Base-by-base conservation (phyloP, 1,140 invertebrate species). In the Cyclargus thomasi region DNA sequence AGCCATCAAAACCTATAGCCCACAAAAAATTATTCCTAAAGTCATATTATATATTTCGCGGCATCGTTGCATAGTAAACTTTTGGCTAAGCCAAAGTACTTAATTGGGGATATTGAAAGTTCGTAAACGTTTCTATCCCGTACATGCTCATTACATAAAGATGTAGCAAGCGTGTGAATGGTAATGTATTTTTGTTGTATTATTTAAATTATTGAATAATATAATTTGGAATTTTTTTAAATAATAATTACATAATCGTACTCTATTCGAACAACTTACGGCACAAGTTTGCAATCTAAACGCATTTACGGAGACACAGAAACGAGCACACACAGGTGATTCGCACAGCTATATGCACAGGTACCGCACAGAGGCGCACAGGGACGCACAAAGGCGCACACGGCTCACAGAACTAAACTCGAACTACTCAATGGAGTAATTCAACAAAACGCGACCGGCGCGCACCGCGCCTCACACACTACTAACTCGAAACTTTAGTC, bases 151-250 rank as follows among this genome's bases (percentile, higher is more conserved):
- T 47, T 47, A 47, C 39, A 47, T 47, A 47, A 47, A 47, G 14
- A 47, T 47, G 39, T 14, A 47, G 39, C 3, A 47, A 47, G 39
- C 39, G 39, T 47, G 39, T 47, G 8, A 47, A 47, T 47, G 39
- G 39, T 47, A 47, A 47, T 47, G 39, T 47, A 47, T 47, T 47
- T 47, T 47, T 47, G 39, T 47, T 47, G 39, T 47, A 47, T 47
- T 47, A 47, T 47, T 47, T 47, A 47, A 47, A 47, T 11, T 47
- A 47, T 47, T 47, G 1, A 8, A 47, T 47, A 47, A 14, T 47
- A 47, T 11, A 47, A 47, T 47, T 47, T 8, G 1, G 14, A 8
- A 14, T 47, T 29, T 29, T 29, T 29, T 35, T 35, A 35, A 47
- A 47, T 47, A 47, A 47, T 8, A 14, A 47, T 47, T 47, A 47